These are phyloP conservation scores for Nowickia ferox DNA, from an alignment of 2,888 invertebrate species.

Conservation along the genomic window DNA sequence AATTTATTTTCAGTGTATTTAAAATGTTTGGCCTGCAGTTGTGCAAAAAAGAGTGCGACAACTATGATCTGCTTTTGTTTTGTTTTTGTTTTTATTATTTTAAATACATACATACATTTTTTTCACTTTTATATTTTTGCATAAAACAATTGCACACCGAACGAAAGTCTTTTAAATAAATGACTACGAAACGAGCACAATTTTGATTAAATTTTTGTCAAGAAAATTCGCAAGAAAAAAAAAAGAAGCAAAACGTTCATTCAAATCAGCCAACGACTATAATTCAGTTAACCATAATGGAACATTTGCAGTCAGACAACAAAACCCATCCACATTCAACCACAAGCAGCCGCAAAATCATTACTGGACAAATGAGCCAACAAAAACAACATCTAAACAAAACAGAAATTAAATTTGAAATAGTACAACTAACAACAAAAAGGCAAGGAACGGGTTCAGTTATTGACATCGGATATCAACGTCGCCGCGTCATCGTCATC, in stretches of 20 bases:
- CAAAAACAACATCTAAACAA: constrained; percentile 42
- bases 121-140: constrained; percentile 58
- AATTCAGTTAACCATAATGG: constrained; percentile 62
- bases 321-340: constrained; percentile 57
- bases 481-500: constrained; percentile 69
- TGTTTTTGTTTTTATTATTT: constrained; percentile 47
- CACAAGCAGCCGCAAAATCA: constrained; percentile 68
- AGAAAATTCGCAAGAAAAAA: constrained; percentile 44
- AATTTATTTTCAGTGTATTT: constrained; percentile 46
- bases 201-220: constrained; percentile 69
- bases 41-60: constrained; percentile 59
- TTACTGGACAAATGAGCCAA: constrained; percentile 70
- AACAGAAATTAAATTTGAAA: constrained; percentile 66
- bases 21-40: constrained; percentile 29
- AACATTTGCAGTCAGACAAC: constrained; percentile 35
- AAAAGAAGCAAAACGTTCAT: constrained; percentile 49
- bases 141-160: constrained; percentile 66
- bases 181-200: constrained; percentile 41
- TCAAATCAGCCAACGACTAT: constrained; percentile 60
- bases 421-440: constrained; percentile 15
- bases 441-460: constrained; percentile 67
- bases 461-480: constrained; percentile 75
- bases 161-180: constrained; percentile 48
- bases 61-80: constrained; percentile 72
- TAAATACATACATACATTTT: constrained; percentile 41